A percentile compares a stretch with the other conserved stretches of the same genome.
These are phyloP conservation scores for Piezodorus guildinii DNA, from an alignment of 1,140 invertebrate species.

Conservation along the genomic window DNA sequence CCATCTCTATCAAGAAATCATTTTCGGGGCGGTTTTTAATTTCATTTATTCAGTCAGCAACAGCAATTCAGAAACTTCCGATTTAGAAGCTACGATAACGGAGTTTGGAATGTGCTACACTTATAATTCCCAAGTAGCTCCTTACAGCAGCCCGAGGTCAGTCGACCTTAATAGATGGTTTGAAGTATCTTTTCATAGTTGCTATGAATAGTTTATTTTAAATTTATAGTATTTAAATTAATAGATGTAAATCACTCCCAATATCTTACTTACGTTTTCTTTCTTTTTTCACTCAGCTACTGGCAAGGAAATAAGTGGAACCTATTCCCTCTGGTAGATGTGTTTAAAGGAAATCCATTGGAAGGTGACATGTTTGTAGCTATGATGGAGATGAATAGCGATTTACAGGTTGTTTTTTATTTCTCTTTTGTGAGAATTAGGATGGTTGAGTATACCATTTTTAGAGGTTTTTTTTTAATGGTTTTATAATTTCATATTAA, in stretches of 20 bases:
- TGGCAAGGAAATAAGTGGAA: constrained; percentile 31
- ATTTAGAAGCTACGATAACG: constrained; percentile 37
- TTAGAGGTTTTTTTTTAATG: no score
- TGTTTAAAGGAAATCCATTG: constrained; percentile 50
- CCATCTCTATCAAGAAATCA: constrained; percentile 41
- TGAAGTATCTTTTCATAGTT: no score
- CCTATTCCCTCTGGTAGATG: constrained; percentile 4
- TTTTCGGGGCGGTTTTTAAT: constrained; percentile 31
- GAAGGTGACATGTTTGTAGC: constrained; percentile 57
- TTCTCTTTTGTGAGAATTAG: no score
- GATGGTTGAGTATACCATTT: no score
- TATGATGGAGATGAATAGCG: constrained; percentile 50
- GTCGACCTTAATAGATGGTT: no score
- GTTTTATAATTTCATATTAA: no score
- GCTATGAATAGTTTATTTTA: no score
- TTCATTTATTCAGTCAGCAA: constrained; percentile 26
- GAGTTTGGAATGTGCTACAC: constrained; percentile 54
- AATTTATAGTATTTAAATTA: no score
- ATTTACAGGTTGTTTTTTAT: constrained; percentile 40
- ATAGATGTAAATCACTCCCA: no score
- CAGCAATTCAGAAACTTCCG: constrained; percentile 23
- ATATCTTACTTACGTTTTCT: no score
- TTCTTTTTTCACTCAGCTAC: constrained; percentile 27
- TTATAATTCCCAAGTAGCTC: constrained; percentile 48
- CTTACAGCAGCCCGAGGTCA: constrained; percentile 48